Evolutionary conservation across 2,113 vertebrate species (phyloP).

Genomic region (Paramormyrops kingsleyae): DNA sequence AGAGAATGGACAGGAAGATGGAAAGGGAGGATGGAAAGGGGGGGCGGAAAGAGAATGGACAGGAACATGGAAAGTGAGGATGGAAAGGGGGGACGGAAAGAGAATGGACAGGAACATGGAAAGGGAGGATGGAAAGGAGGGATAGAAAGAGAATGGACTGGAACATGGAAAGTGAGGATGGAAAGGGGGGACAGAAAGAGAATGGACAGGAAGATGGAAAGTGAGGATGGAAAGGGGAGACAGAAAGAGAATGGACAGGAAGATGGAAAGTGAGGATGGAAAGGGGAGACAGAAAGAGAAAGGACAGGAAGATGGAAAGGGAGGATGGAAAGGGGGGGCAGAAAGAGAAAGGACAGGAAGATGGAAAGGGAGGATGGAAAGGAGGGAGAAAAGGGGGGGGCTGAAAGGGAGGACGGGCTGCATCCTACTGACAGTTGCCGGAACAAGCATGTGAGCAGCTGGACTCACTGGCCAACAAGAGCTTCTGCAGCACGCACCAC

Average conservation of each 20-base stretch:
- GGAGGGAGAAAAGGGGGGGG: background rate
- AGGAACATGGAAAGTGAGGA: no score
- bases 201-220: slow-evolving; percentile 9
- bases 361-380: no score
- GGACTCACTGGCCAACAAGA: background rate
- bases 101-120: slow-evolving; percentile 22
- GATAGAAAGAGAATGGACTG: no score
- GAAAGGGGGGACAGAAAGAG: slow-evolving; percentile 37
- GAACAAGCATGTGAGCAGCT: background rate
- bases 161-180: no score
- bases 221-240: no score
- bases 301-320: no score
- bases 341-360: background rate
- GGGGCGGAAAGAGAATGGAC: no score
- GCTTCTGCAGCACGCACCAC: background rate
- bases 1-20: slow-evolving; percentile 19
- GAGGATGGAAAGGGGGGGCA: background rate
- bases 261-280: slow-evolving; percentile 7
- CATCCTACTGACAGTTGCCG: background rate
- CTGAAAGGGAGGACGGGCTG: background rate
- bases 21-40: background rate
- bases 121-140: no score
- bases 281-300: no score
- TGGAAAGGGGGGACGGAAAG: slow-evolving; percentile 32
- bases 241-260: no score